Evolutionary conservation across 2,888 invertebrate genomes (phyloP).

Genomic region (Xestia xanthographa): DNA sequence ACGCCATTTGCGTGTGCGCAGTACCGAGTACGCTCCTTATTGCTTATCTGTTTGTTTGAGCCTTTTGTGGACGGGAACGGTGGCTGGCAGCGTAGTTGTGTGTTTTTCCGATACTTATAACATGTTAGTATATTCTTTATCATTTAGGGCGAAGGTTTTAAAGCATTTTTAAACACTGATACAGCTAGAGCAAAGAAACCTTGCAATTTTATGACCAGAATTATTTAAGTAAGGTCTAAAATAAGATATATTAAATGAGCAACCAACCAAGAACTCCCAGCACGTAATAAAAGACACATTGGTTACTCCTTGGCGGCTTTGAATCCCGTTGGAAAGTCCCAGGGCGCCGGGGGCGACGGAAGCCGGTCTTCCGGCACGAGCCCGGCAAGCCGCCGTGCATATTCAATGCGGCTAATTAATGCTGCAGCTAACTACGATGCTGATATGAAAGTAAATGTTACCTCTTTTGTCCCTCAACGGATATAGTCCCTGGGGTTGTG

Average conservation of each 20-base stretch:
- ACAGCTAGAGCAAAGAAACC: constrained; percentile 20
- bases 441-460: constrained; percentile 61
- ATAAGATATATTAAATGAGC: neutral
- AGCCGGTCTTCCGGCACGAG: constrained; percentile 81
- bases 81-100: constrained; percentile 50
- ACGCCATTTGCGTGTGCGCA: constrained; percentile 76
- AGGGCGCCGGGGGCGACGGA: constrained; percentile 77
- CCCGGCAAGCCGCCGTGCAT: constrained; percentile 74
- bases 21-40: constrained; percentile 66
- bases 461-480: constrained; percentile 45
- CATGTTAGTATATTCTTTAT: constrained; percentile 38
- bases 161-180: constrained; percentile 28
- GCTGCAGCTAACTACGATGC: constrained; percentile 54
- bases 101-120: constrained; percentile 63
- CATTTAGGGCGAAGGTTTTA: constrained; percentile 50
- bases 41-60: constrained; percentile 66
- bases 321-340: constrained; percentile 75
- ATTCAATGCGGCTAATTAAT: constrained; percentile 82
- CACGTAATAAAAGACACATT: constrained; percentile 45
- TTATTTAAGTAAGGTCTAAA: neutral
- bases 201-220: constrained; percentile 17
- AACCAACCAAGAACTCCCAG: constrained; percentile 16
- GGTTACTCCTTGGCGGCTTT: constrained; percentile 53
- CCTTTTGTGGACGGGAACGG: constrained; percentile 62
- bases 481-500: constrained; percentile 11